Percentiles rank a stretch among this genome's conserved stretches.
Conservation (phyloP, 1,140 invertebrate genomes). For the Neodiprion virginianus region DNA sequence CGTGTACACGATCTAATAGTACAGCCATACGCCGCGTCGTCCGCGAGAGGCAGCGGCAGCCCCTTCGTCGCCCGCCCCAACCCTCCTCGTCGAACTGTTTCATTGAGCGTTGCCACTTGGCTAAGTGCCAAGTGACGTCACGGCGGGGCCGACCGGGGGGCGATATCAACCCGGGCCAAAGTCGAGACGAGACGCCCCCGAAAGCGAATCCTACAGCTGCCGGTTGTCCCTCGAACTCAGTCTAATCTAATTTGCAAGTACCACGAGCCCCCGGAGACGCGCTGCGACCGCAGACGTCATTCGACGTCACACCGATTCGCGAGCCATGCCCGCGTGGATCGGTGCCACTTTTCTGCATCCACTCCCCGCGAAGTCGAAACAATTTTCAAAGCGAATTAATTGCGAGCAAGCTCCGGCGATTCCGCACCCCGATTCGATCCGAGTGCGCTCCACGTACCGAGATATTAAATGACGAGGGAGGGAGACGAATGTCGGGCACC, state of each 20-base stretch:
- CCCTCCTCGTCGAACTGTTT: conserved; percentile 37
- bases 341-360: too few relatives aligned
- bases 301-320: not conserved
- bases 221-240: not conserved
- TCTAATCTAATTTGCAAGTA: conserved; percentile 37
- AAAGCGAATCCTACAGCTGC: not conserved
- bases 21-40: not conserved
- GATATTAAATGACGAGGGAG: too few relatives aligned
- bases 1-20: conserved; percentile 1
- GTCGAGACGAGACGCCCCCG: not conserved
- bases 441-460: too few relatives aligned
- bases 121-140: conserved; percentile 50
- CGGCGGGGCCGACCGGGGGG: conserved; percentile 32
- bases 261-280: conserved; percentile 30
- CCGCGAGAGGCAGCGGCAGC: not conserved
- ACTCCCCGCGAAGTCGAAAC: conserved; percentile 15
- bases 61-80: conserved; percentile 20
- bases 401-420: conserved; percentile 1
- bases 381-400: conserved; percentile 12
- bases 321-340: too few relatives aligned
- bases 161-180: conserved; percentile 22
- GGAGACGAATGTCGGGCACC: not conserved
- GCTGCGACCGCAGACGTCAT: conserved; percentile 35
- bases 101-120: conserved; percentile 50
- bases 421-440: not conserved